Evolutionary conservation across 2,797 vertebrate species (phyloP), one percentile per base, ranked within the genome.

Genomic region (Spinus pinus): DNA sequence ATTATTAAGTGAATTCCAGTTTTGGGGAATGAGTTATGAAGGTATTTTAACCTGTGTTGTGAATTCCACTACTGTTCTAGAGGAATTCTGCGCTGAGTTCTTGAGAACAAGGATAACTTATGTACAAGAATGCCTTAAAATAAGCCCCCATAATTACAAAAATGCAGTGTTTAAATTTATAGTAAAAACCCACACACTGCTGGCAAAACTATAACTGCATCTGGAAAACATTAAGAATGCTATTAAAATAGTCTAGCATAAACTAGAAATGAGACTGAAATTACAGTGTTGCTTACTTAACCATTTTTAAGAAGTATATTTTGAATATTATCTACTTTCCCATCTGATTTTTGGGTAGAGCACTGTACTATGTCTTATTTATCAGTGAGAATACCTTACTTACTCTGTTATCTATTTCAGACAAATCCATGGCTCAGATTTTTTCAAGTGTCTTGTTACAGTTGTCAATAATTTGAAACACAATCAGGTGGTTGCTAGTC

Each of bases 161-260:
- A 99, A 98, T 98, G 97, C 98, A 97, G 98, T 98, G 99, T 99
- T 99, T 99, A 98, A 98, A 98, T 99, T 99, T 99, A 99, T 98
- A 99, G 98, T 97, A 98, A 98, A 97, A 98, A 98, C 98, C 99
- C 99, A 98, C 98, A 99, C 98, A 96, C 95, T 98, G 97, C 98
- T 98, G 98, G 98, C 98, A 98, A 98, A 94, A 97, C 97, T 95
- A 69, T 96, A 93, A 31, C 95, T 96, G 97, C 98, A 99, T 98
- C 99, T 99, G 98, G 98, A 98, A 98, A 98, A 96, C 98, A 99
- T 99, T 98, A 98, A 96, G 96, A 96, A 96, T 97, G 98, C 97
- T 98, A 98, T 97, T 98, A 97, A 98, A 98, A 98, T 98, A 97
- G 96, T 91, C 91, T 57, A 77, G 80, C 80, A 86, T 75, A 89